These are phyloP conservation scores for Dermochelys coriacea DNA, from an alignment of 2,797 vertebrate species.

Conservation along the genomic window DNA sequence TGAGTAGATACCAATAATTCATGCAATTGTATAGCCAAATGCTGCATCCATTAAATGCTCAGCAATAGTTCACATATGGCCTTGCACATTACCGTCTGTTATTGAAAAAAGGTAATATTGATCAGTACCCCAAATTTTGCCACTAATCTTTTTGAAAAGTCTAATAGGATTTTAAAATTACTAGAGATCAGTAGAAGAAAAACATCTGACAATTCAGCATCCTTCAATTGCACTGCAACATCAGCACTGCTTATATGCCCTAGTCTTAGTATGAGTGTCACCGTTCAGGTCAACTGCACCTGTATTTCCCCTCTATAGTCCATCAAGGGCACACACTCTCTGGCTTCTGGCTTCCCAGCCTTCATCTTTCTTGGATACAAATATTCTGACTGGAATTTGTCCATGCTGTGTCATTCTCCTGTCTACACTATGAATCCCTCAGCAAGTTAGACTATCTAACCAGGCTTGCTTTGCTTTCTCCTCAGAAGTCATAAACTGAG, in stretches of 20 bases:
- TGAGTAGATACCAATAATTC: not conserved
- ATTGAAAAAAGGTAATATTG: not conserved
- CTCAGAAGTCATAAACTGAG: not conserved
- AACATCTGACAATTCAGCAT: not conserved
- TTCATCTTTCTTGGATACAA: not conserved
- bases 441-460: not conserved
- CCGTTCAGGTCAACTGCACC: not conserved
- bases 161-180: not conserved
- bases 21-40: not conserved
- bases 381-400: not conserved
- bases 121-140: not conserved
- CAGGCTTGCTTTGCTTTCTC: not conserved
- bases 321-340: not conserved
- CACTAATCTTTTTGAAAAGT: not conserved
- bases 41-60: not conserved
- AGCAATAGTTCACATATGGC: not conserved
- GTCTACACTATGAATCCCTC: not conserved
- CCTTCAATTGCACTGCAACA: not conserved
- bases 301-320: not conserved
- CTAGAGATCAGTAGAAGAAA: not conserved
- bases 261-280: not conserved
- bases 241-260: not conserved
- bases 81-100: not conserved
- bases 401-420: not conserved
- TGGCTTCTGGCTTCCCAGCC: not conserved